phyloP scores from a whole-genome alignment of 2,888 invertebrate genomes.

The Campoplex nolae region DNA sequence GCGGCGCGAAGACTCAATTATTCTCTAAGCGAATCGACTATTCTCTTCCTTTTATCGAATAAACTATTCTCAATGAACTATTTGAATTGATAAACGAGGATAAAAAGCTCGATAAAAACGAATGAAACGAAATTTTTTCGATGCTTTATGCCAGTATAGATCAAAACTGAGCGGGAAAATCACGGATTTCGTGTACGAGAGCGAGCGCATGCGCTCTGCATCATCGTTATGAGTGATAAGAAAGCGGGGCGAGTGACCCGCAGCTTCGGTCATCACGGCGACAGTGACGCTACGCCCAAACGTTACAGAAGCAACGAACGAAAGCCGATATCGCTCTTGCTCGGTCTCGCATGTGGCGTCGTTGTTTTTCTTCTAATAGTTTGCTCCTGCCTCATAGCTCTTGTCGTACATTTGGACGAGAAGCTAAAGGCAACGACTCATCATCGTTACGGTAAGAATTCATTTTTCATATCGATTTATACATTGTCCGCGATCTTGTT shows the following conservation, averaged over 20 bases:
- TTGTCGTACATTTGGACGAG: conserved; percentile 75
- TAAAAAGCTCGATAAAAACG: neutral
- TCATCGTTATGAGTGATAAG: conserved; percentile 59
- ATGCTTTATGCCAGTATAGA: conserved; percentile 14
- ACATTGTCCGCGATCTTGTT: neutral
- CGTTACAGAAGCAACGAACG: conserved; percentile 24
- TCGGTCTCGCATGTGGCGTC: conserved; percentile 76
- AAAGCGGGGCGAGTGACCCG: conserved; percentile 47
- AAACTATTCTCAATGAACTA: too few relatives aligned
- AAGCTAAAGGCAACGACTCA: conserved; percentile 71
- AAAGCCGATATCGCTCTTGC: conserved; percentile 58
- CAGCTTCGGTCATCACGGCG: conserved; percentile 56
- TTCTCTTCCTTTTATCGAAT: too few relatives aligned
- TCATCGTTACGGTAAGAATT: conserved; percentile 62
- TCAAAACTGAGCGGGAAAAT: conserved; percentile 39
- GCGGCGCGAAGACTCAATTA: too few relatives aligned
- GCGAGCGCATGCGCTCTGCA: conserved; percentile 52
- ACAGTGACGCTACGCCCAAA: conserved; percentile 26
- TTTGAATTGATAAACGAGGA: neutral
- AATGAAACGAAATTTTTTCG: neutral
- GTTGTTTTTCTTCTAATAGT: conserved; percentile 77
- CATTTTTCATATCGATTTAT: neutral
- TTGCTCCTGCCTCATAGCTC: conserved; percentile 75
- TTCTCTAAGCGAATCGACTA: too few relatives aligned
- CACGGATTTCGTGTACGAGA: neutral